Base-by-base conservation (phyloP, 2,797 vertebrate genomes). In the Macropus fuliginosus region DNA sequence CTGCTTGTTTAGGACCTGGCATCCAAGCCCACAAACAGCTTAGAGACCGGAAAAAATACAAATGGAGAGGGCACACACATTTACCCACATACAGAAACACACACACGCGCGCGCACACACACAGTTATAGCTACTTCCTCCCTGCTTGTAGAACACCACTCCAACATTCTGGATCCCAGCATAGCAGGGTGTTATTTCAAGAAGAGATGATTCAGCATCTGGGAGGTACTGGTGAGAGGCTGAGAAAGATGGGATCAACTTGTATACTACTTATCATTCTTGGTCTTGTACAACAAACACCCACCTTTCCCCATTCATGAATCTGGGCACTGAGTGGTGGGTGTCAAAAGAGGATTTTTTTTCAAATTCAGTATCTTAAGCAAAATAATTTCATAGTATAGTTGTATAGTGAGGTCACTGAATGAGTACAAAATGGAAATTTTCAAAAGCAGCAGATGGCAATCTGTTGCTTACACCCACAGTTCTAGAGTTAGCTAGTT, bases 251-350 rank as follows among this genome's bases (percentile, higher is more conserved):
- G 74, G 74, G 40, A 46, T 81, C 50, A 50, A 93, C 55, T 95
- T 97, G 93, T 96, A 87, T 95, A 94, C 62, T 94, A 93, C 18
- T 28, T 46, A 66, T 74, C 13, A 0, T 34, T 96, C 92, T 94
- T 94, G 29, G 10, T 91, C 95, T 56, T 16, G 54, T 93, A 54
- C 96, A 92, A 57, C 59, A 21, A 55, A 96, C 97, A 93, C 97
- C 97, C 97, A 97, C 98, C 21, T 62, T 95, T 96, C 94, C 93
- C 96, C 96, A 97, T 97, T 98, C 96, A 98, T 56, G 89, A 96
- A 94, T 97, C 97, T 90, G 96, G 94, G 95, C 95, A 59, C 27
- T 21, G 93, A 95, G 93, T 54, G 74, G 96, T 94, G 93, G 95
- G 95, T 97, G 96, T 94, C 21, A 11, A 89, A 55, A 93, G 56